phyloP scores from a whole-genome alignment of 2,888 invertebrate species.

The Nomada fucata region DNA sequence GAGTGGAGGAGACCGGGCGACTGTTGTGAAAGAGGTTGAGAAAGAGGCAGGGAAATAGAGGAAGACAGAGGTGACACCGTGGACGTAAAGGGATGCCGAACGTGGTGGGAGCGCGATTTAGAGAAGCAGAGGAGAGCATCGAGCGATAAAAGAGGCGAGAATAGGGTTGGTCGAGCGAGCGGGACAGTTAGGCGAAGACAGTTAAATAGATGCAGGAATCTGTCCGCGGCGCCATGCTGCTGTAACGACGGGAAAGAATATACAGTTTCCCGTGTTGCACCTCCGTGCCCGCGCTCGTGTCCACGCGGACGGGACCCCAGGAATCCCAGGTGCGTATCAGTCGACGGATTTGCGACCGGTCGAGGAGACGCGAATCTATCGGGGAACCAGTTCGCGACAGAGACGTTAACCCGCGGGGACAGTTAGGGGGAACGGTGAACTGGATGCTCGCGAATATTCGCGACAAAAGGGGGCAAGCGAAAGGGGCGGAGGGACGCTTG shows the following conservation, averaged over 20 bases:
- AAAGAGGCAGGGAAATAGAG: conserved; percentile 33
- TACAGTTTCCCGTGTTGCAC: conserved; percentile 31
- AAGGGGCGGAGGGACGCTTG: not conserved
- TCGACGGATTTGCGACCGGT: conserved; percentile 13
- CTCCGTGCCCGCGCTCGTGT: not conserved
- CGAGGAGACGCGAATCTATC: conserved; percentile 15
- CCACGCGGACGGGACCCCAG: conserved; percentile 27
- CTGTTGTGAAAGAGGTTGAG: conserved; percentile 5
- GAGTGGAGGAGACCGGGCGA: conserved; percentile 21
- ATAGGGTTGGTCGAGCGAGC: conserved; percentile 50
- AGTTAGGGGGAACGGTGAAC: conserved; percentile 5
- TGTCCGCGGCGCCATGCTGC: conserved; percentile 78
- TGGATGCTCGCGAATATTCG: not conserved
- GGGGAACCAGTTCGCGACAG: not conserved
- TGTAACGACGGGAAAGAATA: conserved; percentile 69
- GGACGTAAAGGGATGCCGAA: conserved; percentile 55
- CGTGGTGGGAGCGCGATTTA: conserved; percentile 46
- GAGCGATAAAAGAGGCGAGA: conserved; percentile 58
- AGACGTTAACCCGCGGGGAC: conserved; percentile 17
- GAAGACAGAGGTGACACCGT: not conserved
- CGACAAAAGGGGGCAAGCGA: not conserved
- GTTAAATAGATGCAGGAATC: conserved; percentile 83
- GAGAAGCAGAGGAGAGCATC: conserved; percentile 49
- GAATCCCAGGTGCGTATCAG: conserved; percentile 63
- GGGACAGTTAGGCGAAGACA: conserved; percentile 56